phyloP scores from a whole-genome alignment of 2,888 invertebrate genomes.

The Unio pictorum region DNA sequence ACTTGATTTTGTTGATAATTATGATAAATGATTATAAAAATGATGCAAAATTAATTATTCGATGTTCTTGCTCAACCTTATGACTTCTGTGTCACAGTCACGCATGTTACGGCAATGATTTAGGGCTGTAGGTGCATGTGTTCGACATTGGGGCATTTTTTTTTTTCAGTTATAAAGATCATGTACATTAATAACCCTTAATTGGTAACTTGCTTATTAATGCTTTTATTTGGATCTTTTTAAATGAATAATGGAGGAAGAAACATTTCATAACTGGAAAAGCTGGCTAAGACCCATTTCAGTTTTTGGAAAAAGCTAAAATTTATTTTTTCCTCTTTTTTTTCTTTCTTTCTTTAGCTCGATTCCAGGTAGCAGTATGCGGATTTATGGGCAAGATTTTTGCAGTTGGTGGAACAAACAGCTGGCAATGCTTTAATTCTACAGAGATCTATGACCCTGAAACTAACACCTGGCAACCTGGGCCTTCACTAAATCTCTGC shows the following conservation, averaged over 20 bases:
- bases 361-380: conserved; percentile 85
- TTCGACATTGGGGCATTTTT: too few species aligned
- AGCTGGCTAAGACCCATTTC: background rate
- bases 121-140: too few species aligned
- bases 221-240: too few species aligned
- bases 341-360: conserved; percentile 73
- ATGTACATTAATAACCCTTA: too few species aligned
- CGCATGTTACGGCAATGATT: too few species aligned
- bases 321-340: background rate
- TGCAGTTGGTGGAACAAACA: conserved; percentile 89
- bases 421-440: conserved; percentile 86
- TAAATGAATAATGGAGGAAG: background rate
- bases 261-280: background rate
- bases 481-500: conserved; percentile 83
- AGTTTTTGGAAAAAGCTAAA: background rate
- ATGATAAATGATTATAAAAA: too few species aligned
- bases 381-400: conserved; percentile 80
- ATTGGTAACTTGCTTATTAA: too few species aligned
- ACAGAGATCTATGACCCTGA: conserved; percentile 81
- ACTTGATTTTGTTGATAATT: too few species aligned
- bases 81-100: too few species aligned
- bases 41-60: too few species aligned
- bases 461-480: conserved; percentile 79
- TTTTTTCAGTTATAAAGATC: too few species aligned
- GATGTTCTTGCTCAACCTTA: too few species aligned